phyloP scores from a whole-genome alignment of 1,140 invertebrate species.

The Cotesia glomerata region DNA sequence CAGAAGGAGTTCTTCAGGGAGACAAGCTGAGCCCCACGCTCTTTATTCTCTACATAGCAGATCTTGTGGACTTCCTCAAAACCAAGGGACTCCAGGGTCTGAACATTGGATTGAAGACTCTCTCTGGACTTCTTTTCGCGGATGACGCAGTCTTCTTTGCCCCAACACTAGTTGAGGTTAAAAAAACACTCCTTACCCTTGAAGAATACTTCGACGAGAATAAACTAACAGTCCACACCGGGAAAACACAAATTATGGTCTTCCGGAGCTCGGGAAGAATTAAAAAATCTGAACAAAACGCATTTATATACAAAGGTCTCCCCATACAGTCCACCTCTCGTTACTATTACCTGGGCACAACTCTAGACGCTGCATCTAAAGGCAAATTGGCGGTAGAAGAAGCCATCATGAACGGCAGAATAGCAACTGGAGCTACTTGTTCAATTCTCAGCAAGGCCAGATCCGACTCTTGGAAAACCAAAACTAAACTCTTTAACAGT shows the following conservation, averaged over 20 bases:
- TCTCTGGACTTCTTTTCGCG: constrained; percentile 27
- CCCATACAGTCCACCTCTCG: constrained; percentile 1
- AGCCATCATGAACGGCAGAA: background rate
- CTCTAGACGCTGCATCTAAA: background rate
- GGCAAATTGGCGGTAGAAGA: background rate
- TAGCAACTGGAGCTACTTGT: background rate
- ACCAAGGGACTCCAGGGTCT: constrained; percentile 20
- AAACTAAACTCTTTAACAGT: constrained; percentile 1
- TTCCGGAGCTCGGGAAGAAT: background rate
- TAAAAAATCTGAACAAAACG: background rate
- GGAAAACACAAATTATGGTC: constrained; percentile 39
- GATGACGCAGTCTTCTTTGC: constrained; percentile 32
- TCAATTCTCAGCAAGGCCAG: background rate
- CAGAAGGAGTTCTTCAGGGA: constrained; percentile 30
- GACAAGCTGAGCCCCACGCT: constrained; percentile 16
- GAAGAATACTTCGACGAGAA: constrained; percentile 31
- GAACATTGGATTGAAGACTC: constrained; percentile 1
- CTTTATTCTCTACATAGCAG: constrained; percentile 25
- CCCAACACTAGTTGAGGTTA: background rate
- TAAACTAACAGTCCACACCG: constrained; percentile 32
- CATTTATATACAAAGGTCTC: background rate
- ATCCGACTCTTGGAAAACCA: constrained; percentile 13
- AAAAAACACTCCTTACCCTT: background rate
- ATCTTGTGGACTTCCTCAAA: constrained; percentile 24
- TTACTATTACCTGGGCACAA: constrained; percentile 21